phyloP scores from a whole-genome alignment of 1,140 invertebrate genomes.

The Probaryconus sp. region DNA sequence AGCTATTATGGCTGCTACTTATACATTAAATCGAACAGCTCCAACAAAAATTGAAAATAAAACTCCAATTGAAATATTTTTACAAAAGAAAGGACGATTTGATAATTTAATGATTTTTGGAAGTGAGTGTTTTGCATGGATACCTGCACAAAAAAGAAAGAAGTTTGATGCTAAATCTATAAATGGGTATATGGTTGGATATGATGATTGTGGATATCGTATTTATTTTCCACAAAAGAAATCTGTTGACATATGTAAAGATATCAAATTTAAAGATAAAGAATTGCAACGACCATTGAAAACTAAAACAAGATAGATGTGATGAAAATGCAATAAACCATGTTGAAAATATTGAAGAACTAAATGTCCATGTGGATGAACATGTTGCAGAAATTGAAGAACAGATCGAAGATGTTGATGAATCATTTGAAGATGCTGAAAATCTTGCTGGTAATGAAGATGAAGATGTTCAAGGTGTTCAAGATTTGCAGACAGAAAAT shows the following conservation, averaged over 20 bases:
- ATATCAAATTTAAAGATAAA: constrained; percentile 18
- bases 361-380: too few species aligned
- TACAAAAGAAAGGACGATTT: background rate
- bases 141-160: background rate
- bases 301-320: background rate
- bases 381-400: too few species aligned
- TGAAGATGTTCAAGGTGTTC: too few species aligned
- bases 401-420: too few species aligned
- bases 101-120: constrained; percentile 3
- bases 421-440: too few species aligned
- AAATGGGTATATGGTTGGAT: constrained; percentile 3
- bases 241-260: background rate
- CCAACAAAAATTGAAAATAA: background rate
- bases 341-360: too few species aligned
- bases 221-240: background rate
- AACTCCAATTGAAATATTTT: background rate
- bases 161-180: constrained; percentile 8
- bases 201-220: background rate
- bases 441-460: too few species aligned
- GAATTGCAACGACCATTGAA: background rate
- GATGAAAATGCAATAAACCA: background rate
- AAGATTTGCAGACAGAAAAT: too few species aligned
- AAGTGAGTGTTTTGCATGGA: background rate
- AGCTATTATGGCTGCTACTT: background rate
- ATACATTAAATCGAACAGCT: constrained; percentile 5